These are phyloP conservation scores for Hystrix cristata DNA, from an alignment of 2,113 vertebrate species.

Conservation along the genomic window DNA sequence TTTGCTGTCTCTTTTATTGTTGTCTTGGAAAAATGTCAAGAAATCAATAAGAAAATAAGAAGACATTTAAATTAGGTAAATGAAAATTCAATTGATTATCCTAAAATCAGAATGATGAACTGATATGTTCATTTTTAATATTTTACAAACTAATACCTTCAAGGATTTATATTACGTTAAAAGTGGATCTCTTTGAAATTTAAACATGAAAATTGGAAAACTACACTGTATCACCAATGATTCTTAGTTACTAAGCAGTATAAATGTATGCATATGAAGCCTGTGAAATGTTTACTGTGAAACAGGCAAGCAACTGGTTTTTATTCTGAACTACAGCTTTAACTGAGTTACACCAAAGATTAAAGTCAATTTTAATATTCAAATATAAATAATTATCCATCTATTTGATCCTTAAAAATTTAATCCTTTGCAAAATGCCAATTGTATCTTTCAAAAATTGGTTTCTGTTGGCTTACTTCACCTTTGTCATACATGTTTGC, in stretches of 20 bases:
- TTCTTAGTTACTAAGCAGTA: conserved; percentile 32
- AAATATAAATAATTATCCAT: conserved; percentile 1
- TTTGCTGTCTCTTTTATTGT: neutral
- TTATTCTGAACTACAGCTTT: conserved; percentile 15
- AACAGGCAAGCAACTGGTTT: neutral
- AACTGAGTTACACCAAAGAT: neutral
- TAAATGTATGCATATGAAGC: neutral
- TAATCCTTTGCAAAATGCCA: neutral
- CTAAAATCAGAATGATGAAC: conserved; percentile 20
- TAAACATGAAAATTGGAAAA: neutral
- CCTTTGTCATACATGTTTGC: neutral
- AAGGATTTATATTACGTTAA: neutral
- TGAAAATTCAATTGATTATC: neutral
- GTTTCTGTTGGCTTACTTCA: neutral
- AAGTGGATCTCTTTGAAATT: neutral
- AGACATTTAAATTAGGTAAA: neutral
- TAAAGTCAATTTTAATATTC: conserved; percentile 27
- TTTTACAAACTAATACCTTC: neutral
- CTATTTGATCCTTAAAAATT: neutral
- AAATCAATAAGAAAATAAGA: neutral
- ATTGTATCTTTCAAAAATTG: neutral
- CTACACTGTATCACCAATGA: neutral
- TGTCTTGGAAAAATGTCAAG: conserved; percentile 32
- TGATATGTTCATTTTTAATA: conserved; percentile 1
- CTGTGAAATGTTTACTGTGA: neutral